Conservation (phyloP, 2,113 vertebrate genomes). For the Sphyrna mokarran region DNA sequence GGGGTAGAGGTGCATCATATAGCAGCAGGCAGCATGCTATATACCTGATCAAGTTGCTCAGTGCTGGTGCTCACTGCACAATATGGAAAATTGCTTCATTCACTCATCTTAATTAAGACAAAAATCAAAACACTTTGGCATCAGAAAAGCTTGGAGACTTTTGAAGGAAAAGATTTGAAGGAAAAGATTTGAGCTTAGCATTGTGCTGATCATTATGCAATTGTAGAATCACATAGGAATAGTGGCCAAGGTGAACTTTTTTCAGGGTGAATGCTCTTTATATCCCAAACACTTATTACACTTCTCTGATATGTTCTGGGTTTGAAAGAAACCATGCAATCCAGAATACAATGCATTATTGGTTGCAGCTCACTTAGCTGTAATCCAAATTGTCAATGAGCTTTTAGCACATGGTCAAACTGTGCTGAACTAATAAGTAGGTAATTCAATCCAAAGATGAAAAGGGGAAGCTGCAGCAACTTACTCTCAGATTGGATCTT, state of each 20-base stretch:
- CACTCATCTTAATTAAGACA: not conserved
- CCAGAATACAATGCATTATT: constrained; percentile 25
- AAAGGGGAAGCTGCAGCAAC: constrained; percentile 44
- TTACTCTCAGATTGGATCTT: constrained; percentile 61
- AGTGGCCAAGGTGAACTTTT: not conserved
- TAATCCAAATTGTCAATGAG: constrained; percentile 28
- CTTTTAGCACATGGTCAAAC: constrained; percentile 47
- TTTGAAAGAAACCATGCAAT: not conserved
- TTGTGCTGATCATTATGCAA: not conserved
- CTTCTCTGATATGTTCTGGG: not conserved
- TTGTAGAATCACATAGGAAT: not conserved
- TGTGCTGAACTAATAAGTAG: constrained; percentile 50
- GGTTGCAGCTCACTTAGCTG: constrained; percentile 14
- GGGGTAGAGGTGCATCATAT: too few relatives aligned
- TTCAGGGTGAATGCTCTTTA: not conserved
- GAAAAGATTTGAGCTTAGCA: not conserved
- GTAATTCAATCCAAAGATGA: constrained; percentile 62
- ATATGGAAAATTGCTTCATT: not conserved
- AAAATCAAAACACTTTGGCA: not conserved
- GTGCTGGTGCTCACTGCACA: not conserved
- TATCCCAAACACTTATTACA: not conserved
- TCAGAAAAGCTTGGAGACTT: not conserved
- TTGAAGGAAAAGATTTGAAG: not conserved
- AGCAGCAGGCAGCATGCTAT: too few relatives aligned
- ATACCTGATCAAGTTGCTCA: not conserved